phyloP scores from a whole-genome alignment of 2,797 vertebrate genomes.

The Pteropus rufus region DNA sequence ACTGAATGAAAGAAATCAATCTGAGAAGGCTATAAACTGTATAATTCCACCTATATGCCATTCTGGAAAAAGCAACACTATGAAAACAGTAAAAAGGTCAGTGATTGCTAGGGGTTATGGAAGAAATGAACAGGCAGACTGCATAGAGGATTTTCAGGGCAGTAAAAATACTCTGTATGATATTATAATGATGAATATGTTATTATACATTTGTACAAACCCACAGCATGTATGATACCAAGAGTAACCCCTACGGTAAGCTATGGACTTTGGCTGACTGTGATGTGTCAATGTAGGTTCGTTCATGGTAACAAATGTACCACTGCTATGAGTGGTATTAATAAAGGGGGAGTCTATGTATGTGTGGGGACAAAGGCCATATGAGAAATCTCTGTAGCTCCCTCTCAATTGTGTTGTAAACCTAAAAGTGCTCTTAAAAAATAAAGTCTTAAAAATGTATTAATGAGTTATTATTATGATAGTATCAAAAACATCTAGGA shows the following conservation, averaged over 20 bases:
- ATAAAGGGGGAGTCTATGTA: not conserved
- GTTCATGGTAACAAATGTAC: not conserved
- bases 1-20: not conserved
- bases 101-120: not conserved
- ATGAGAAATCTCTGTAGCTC: not conserved
- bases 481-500: conserved; percentile 7
- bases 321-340: not conserved
- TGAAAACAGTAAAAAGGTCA: not conserved
- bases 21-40: not conserved
- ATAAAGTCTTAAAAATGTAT: not conserved
- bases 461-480: not conserved
- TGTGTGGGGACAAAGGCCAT: not conserved
- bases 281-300: not conserved
- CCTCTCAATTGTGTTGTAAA: not conserved
- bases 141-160: not conserved
- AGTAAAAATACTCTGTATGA: not conserved
- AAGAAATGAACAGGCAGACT: not conserved
- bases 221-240: not conserved
- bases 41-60: not conserved
- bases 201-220: not conserved
- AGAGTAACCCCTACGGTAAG: not conserved
- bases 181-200: not conserved
- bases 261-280: not conserved
- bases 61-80: not conserved
- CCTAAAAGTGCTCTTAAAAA: not conserved